Evolutionary conservation across 1,140 invertebrate species (phyloP).

Genomic region (Plutomurus gul): DNA sequence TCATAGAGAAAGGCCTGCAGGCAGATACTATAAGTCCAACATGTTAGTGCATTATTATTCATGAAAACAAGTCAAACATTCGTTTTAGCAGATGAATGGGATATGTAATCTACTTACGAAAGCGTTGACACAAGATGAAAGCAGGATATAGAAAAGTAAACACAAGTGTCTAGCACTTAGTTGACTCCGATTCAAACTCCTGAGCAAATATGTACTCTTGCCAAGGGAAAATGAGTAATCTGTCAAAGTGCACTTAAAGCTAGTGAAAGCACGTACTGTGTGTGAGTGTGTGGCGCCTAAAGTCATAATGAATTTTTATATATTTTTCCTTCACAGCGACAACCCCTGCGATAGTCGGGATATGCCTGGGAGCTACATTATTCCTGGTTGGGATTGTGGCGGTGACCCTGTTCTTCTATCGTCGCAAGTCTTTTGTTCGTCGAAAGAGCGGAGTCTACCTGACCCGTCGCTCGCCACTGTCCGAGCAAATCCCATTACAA

Average conservation of each 20-base stretch:
- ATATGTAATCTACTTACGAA: too few species aligned
- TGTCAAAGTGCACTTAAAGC: not conserved
- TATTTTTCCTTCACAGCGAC: conserved; percentile 63
- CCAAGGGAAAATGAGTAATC: too few species aligned
- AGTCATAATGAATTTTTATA: not conserved
- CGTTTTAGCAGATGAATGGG: too few species aligned
- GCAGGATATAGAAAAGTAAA: too few species aligned
- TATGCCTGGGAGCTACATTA: conserved; percentile 65
- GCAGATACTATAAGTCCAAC: too few species aligned
- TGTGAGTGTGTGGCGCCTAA: not conserved
- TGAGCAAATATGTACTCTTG: too few species aligned
- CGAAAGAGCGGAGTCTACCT: conserved; percentile 52
- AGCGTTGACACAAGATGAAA: too few species aligned
- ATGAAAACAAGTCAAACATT: too few species aligned
- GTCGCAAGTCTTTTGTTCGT: conserved; percentile 45
- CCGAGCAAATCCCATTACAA: conserved; percentile 48
- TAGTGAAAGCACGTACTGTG: not conserved
- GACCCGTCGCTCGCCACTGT: conserved; percentile 40
- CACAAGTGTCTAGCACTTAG: too few species aligned
- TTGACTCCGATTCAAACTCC: too few species aligned
- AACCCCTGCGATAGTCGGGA: conserved; percentile 66
- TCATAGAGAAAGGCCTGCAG: too few species aligned
- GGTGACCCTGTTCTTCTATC: conserved; percentile 54
- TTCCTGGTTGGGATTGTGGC: conserved; percentile 65
- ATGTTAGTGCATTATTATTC: too few species aligned